Conservation (phyloP, 2,113 vertebrate species). For the Dasyurus viverrinus region DNA sequence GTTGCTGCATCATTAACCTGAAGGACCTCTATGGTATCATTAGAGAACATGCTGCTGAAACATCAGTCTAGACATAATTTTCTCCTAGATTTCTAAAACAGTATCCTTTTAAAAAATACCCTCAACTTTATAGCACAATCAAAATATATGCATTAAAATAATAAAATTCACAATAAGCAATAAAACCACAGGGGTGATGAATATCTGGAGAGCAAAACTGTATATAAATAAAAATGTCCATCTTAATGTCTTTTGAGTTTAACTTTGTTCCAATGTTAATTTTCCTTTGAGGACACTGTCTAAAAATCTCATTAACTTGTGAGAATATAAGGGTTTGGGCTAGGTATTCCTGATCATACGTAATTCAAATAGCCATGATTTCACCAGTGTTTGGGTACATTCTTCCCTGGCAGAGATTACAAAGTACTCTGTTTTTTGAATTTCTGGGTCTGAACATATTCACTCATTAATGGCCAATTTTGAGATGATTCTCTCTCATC, state of each 20-base stretch:
- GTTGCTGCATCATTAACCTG: neutral
- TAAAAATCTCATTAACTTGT: neutral
- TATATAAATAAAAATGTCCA: neutral
- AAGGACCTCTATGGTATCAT: neutral
- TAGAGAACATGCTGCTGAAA: neutral
- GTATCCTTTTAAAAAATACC: neutral
- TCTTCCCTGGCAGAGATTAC: neutral
- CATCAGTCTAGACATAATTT: neutral
- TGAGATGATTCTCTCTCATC: neutral
- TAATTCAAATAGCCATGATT: neutral
- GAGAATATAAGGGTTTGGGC: neutral
- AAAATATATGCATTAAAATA: conserved; percentile 48
- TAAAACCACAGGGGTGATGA: conserved; percentile 42
- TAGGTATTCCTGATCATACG: neutral
- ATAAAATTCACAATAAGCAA: conserved; percentile 36
- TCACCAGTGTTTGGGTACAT: neutral
- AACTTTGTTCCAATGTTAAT: neutral
- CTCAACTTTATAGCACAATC: conserved; percentile 37
- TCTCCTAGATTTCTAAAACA: conserved; percentile 44
- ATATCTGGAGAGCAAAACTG: neutral
- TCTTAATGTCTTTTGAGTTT: conserved; percentile 5
- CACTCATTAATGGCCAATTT: neutral
- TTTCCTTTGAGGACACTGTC: neutral
- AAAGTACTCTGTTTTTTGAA: neutral
- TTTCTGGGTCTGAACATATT: neutral